Percentiles rank a stretch among this genome's conserved stretches.
Evolutionary conservation across 2,888 invertebrate genomes (phyloP).

Genomic region (Psylliodes chrysocephalus): DNA sequence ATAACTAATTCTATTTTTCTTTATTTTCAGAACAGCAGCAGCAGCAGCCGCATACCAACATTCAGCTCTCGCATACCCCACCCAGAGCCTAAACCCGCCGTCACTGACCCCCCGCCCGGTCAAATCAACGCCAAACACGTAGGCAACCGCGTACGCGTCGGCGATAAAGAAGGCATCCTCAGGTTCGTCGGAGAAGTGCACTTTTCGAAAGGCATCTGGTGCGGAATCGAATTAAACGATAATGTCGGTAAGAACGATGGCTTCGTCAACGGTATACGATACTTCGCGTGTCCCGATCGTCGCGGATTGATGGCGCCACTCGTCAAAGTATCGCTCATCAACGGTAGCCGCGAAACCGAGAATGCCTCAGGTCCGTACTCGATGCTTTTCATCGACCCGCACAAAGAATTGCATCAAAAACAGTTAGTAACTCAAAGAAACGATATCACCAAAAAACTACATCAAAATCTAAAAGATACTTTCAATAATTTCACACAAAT

Average conservation of each 20-base stretch:
- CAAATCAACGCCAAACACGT: conserved; percentile 50
- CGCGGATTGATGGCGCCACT: conserved; percentile 74
- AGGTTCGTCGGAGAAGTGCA: conserved; percentile 69
- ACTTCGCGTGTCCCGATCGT: conserved; percentile 70
- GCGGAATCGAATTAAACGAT: conserved; percentile 70
- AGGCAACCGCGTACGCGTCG: conserved; percentile 58
- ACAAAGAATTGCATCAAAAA: neutral
- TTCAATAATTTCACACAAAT: neutral
- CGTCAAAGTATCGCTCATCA: conserved; percentile 64
- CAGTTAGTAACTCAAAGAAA: neutral
- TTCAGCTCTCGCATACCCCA: conserved; percentile 58
- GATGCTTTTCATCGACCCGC: conserved; percentile 64
- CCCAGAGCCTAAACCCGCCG: conserved; percentile 40
- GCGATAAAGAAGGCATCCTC: conserved; percentile 66
- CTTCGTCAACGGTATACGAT: conserved; percentile 69
- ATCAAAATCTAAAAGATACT: neutral
- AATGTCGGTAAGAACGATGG: conserved; percentile 74
- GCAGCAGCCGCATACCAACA: conserved; percentile 59
- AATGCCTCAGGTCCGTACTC: conserved; percentile 71
- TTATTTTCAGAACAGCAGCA: conserved; percentile 56
- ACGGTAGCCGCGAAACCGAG: conserved; percentile 60
- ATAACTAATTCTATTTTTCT: too few relatives aligned
- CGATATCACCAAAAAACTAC: conserved; percentile 3
- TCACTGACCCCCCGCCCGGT: conserved; percentile 13
- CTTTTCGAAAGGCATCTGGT: conserved; percentile 70